Conservation (phyloP, 2,888 invertebrate species). For the Panzeria rudis region DNA sequence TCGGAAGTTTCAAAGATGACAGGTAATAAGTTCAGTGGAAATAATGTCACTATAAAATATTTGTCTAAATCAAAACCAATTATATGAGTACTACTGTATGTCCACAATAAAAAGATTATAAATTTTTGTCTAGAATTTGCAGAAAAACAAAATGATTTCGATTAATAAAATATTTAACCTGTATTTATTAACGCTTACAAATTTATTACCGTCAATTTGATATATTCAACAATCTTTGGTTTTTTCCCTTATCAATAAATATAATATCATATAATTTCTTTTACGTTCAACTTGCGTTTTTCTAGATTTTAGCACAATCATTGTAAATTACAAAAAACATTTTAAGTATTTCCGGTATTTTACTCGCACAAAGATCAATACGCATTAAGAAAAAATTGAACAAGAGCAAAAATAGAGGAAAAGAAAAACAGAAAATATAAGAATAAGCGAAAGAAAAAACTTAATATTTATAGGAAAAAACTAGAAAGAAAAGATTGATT, state of each 20-base stretch:
- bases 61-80: no score
- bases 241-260: constrained; percentile 26
- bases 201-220: constrained; percentile 53
- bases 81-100: neutral
- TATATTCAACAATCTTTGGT: constrained; percentile 48
- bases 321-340: constrained; percentile 66
- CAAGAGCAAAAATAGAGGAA: neutral
- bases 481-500: constrained; percentile 61
- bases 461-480: neutral
- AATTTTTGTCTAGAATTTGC: no score
- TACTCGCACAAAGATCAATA: constrained; percentile 58
- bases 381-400: constrained; percentile 47
- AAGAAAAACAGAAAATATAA: neutral
- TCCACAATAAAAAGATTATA: no score
- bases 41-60: no score
- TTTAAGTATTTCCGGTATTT: constrained; percentile 69
- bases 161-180: constrained; percentile 38
- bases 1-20: no score
- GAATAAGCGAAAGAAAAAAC: neutral
- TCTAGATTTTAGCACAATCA: constrained; percentile 55
- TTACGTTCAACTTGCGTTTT: neutral
- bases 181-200: constrained; percentile 47
- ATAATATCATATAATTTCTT: constrained; percentile 26
- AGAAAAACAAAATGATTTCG: no score
- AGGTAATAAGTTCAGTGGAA: no score